These are phyloP conservation scores for Acrocephalus kingi DNA, from an alignment of 2,113 vertebrate genomes.

Conservation along the genomic window DNA sequence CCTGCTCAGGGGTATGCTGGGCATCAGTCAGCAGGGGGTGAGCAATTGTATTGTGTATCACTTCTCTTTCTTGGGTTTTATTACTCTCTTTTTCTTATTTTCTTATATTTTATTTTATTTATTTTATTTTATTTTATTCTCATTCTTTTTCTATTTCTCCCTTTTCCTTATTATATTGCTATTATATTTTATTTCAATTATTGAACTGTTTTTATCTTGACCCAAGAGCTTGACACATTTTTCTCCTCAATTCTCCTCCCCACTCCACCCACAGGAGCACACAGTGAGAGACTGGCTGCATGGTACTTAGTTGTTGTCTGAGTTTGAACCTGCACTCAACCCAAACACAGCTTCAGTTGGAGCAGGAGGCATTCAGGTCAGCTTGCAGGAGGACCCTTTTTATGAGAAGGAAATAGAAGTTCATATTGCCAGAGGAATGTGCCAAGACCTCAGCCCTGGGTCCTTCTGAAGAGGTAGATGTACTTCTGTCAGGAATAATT, in stretches of 20 bases:
- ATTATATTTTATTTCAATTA: neutral
- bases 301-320: neutral
- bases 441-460: neutral
- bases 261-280: neutral
- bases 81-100: neutral
- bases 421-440: neutral
- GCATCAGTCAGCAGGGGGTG: neutral
- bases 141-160: neutral
- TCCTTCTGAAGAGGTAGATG: neutral
- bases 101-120: no score
- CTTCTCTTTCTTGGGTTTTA: neutral
- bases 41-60: neutral
- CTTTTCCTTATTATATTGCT: neutral
- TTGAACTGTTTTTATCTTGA: neutral
- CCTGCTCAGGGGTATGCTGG: neutral
- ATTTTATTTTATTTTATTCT: neutral
- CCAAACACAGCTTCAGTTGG: neutral
- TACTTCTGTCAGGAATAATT: neutral
- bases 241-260: neutral
- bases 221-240: neutral
- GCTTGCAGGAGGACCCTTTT: neutral
- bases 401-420: neutral
- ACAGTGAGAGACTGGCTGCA: neutral
- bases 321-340: neutral
- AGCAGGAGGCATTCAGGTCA: neutral